Conservation (phyloP, 2,888 invertebrate species). For the Aelia acuminata region DNA sequence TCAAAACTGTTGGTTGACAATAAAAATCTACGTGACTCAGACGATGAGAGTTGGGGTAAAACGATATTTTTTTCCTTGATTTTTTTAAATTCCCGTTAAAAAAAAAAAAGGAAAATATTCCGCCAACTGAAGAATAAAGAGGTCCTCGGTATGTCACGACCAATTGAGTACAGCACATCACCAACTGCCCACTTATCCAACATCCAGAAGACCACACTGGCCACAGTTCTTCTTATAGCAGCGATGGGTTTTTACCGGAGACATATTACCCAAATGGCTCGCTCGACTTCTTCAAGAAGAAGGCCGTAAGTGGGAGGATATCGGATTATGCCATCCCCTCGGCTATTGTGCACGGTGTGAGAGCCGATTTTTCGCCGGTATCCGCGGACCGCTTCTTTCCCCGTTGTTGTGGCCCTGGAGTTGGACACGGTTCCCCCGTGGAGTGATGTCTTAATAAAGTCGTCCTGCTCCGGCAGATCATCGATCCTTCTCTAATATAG, state of each 20-base stretch:
- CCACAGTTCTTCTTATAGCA: background rate
- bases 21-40: too few species aligned
- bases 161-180: background rate
- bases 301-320: conserved; percentile 28
- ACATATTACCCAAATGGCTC: conserved; percentile 14
- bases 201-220: background rate
- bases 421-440: background rate
- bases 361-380: background rate
- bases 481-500: background rate
- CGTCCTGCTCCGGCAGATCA: background rate
- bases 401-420: background rate
- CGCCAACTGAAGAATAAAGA: too few species aligned
- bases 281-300: background rate
- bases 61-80: too few species aligned
- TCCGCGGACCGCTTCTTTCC: conserved; percentile 9
- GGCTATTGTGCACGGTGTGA: conserved; percentile 24
- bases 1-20: too few species aligned
- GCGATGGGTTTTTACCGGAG: background rate
- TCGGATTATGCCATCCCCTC: background rate
- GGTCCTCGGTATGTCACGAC: background rate
- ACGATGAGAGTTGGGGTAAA: too few species aligned
- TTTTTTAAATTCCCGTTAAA: too few species aligned
- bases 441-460: conserved; percentile 19
- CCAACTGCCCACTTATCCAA: background rate
- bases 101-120: too few species aligned